Percentiles rank a stretch among this genome's conserved stretches.
Conservation (phyloP, 2,113 vertebrate species). For the Chrysemys picta region DNA sequence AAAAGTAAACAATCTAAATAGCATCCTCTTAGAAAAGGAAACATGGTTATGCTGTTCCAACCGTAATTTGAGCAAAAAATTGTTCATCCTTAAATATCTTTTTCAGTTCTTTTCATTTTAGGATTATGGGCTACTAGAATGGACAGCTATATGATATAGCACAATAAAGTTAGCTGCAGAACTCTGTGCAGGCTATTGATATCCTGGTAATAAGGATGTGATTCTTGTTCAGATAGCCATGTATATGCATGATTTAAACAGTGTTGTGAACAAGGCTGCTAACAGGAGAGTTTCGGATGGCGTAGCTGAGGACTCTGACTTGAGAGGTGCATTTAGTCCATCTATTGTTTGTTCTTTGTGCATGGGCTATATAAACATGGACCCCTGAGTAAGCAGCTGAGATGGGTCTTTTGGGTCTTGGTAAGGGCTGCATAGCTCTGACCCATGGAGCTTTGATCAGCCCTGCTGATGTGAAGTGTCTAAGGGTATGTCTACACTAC, state of each 20-base stretch:
- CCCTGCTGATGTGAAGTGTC: neutral
- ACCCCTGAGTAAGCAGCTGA: neutral
- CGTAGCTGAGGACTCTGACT: neutral
- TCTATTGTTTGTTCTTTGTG: neutral
- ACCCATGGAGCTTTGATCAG: neutral
- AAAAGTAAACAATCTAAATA: neutral
- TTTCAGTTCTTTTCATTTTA: conserved; percentile 1
- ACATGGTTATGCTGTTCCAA: neutral
- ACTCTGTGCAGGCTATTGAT: neutral
- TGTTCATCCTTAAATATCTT: neutral
- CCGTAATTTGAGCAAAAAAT: neutral
- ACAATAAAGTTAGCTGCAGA: neutral
- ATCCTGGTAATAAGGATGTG: neutral
- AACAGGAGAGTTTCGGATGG: neutral
- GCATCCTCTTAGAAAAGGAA: conserved; percentile 4
- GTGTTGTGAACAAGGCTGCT: neutral
- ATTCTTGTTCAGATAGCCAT: neutral
- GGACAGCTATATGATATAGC: neutral
- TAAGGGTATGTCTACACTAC: too few species aligned
- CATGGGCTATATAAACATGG: neutral
- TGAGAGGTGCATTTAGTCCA: neutral
- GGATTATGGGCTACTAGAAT: neutral
- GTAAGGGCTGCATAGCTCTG: neutral
- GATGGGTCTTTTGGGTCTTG: neutral
- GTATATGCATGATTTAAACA: neutral